Evolutionary conservation across 2,888 invertebrate genomes (phyloP), one percentile per base, ranked within the genome.

Genomic region (Thera britannica): DNA sequence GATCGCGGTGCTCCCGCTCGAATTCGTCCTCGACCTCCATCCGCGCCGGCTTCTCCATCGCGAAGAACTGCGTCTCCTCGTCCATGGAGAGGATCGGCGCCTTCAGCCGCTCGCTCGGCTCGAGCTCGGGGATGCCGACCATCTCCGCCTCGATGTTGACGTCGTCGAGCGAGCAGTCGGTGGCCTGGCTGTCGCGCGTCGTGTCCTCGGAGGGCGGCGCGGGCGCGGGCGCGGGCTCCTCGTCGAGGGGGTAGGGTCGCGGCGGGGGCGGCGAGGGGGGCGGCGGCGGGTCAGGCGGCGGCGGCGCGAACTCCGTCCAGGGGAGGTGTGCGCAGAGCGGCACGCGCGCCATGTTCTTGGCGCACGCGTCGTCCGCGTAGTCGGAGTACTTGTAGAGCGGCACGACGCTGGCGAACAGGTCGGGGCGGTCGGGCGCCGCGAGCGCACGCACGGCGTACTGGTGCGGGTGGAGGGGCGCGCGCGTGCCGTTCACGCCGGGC

Each of bases 401-500:
- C 52, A 93, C 93, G 41, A 93, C 87, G 71, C 85, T 88, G 68
- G 88, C 74, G 85, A 91, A 94, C 4, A 94, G 86, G 8, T 80
- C 89, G n/a, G 88, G 82, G 2, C 75, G 72, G 11, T 83, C 86
- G 35, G 86, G 81, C 71, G 84, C 77, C 11, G 74, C 74, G 9
- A 88, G 85, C 3, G 82, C 77, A 1, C 93, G 81, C n/a, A 90
- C 94, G 82, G 88, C 88, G 88, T 83, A 88, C 72, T 78, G 82
- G 79, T 90, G 90, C 41, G 89, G 90, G 58, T 82, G 76, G 34
- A 87, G 74, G 0, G 90, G 92, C 2, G 93, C 93, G 34, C 94
- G 90, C 69, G 95, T 95, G 73, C 95, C 96, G 84, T 95, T 96
- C 59, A 96, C 88, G 70, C 95, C 95, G 60, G 95, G 93, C 74